These are phyloP conservation scores for Morelia viridis DNA, from an alignment of 2,797 vertebrate genomes.

Conservation along the genomic window DNA sequence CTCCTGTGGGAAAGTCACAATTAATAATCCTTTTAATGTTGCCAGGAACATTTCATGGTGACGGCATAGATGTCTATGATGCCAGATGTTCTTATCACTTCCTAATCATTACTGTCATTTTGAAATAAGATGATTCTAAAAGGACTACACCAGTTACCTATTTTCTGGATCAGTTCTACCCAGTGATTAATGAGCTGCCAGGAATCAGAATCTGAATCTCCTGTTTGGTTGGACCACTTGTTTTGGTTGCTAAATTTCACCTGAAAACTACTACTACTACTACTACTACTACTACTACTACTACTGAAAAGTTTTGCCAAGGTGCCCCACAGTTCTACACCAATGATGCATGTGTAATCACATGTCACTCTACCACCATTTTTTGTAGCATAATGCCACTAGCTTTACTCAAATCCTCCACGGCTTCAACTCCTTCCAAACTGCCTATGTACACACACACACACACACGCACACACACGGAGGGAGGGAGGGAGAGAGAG, in stretches of 20 bases:
- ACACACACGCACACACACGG: too few relatives aligned
- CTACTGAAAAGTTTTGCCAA: not conserved
- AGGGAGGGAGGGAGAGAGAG: accelerated
- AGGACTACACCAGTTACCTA: not conserved
- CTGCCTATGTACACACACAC: too few relatives aligned
- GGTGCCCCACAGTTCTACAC: not conserved
- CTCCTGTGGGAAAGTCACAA: constrained; percentile 20
- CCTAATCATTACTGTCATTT: not conserved
- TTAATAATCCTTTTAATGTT: constrained; percentile 14
- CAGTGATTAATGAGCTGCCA: not conserved
- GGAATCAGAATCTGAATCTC: not conserved
- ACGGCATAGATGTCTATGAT: not conserved
- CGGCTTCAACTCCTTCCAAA: not conserved
- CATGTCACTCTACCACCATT: not conserved
- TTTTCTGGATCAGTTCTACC: not conserved
- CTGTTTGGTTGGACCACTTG: not conserved
- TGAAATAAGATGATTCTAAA: not conserved
- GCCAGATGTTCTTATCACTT: not conserved
- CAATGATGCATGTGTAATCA: not conserved
- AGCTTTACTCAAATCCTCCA: not conserved
- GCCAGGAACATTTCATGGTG: not conserved
- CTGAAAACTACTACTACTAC: not conserved
- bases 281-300: too few relatives aligned
- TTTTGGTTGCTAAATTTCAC: not conserved
- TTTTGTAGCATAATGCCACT: not conserved